These are phyloP conservation scores for Pituophis catenifer DNA, from an alignment of 2,113 vertebrate species.

Conservation along the genomic window DNA sequence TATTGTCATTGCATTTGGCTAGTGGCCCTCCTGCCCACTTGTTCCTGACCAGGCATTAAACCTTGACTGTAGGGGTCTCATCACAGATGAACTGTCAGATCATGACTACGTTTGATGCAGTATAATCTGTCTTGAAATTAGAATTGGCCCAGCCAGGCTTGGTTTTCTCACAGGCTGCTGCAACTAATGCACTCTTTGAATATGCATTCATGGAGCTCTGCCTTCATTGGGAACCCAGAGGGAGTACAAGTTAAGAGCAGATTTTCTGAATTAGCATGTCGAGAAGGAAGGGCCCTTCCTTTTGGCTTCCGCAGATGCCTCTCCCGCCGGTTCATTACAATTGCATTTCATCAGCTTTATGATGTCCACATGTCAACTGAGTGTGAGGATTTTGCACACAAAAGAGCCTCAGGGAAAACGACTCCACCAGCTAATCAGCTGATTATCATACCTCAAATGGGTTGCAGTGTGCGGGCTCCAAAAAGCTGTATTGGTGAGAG, in stretches of 20 bases:
- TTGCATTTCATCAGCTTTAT: constrained; percentile 99
- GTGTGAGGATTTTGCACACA: constrained; percentile 99
- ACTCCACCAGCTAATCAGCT: constrained; percentile 99
- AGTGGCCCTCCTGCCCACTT: constrained; percentile 77
- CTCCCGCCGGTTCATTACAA: constrained; percentile 99
- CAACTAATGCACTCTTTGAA: constrained; percentile 92
- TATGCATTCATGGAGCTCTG: constrained; percentile 94
- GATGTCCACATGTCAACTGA: constrained; percentile 99
- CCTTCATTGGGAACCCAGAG: constrained; percentile 89
- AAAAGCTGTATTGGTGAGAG: constrained; percentile 65
- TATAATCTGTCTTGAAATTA: constrained; percentile 99
- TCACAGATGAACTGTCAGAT: constrained; percentile 99
- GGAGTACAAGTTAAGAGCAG: constrained; percentile 97
- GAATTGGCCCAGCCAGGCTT: constrained; percentile 90
- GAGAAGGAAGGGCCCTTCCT: constrained; percentile 93
- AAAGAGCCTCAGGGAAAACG: constrained; percentile 98
- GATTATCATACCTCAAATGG: constrained; percentile 99
- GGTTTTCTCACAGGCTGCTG: constrained; percentile 75
- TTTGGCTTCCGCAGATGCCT: constrained; percentile 95
- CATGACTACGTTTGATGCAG: constrained; percentile 98
- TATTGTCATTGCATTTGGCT: constrained; percentile 63
- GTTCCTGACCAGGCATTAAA: constrained; percentile 88
- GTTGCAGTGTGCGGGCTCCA: constrained; percentile 79
- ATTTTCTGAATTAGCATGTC: constrained; percentile 99
- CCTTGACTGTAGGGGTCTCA: constrained; percentile 88